Evolutionary conservation across 2,113 vertebrate species (phyloP), one percentile per base, ranked within the genome.

Genomic region (Saccopteryx leptura): DNA sequence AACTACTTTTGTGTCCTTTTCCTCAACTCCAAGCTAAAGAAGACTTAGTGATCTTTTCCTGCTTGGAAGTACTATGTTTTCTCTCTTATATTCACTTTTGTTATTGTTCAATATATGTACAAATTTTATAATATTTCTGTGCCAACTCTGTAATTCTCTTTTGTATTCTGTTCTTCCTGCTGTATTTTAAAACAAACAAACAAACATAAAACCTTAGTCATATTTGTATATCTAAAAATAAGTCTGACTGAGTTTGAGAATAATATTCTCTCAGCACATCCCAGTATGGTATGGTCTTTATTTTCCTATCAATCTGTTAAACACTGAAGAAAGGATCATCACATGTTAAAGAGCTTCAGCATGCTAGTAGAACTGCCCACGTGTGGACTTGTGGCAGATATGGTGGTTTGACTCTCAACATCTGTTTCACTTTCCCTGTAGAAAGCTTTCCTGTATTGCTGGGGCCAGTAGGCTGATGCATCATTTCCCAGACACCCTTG

Each of bases 291-390:
- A 13, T 61, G 23, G 65, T 52, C 61, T 92, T 83, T 65, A 33
- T 83, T 94, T 94, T 69, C 12, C n/a, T 81, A 54, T 75, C 54
- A 46, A 56, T 81, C 60, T 18, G 46, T 85, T 85, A 56, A 80
- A 85, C 14, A 10, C 3, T 8, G 52, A 86, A 75, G 39, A 15
- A 50, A 72, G 58, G 75, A 4, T 87, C 13, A 60, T 48, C 19
- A 46, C 69, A 58, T 90, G 5, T 75, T 81, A n/a, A 54, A 85
- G 28, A 18, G 17, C n/a, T 46, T 90, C 52, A 54, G 39, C 17
- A 48, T 6, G 23, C 24, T 52, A 60, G 76, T n/a, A 15, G n/a
- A 83, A 21, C 39, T 60, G 74, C 28, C 14, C 24, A 19, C 33
- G 48, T 39, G 14, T 31, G 54, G 13, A 19, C 33, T 56, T 39